Evolutionary conservation across 2,797 vertebrate genomes (phyloP).

Genomic region (Leuciscus waleckii): DNA sequence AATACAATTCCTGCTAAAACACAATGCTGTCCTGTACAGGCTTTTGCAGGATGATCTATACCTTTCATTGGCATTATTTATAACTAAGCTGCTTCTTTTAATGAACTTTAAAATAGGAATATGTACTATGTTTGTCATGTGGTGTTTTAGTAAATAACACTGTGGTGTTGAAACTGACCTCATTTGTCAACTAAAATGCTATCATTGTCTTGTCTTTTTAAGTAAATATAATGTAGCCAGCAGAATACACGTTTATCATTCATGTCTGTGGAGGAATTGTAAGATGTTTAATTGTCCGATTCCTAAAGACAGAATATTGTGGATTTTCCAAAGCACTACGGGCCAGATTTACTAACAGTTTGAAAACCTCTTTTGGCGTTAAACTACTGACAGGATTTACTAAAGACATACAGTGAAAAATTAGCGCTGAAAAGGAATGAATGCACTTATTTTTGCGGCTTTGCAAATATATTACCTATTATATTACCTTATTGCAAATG

Average conservation of each 20-base stretch:
- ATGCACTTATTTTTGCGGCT: no score
- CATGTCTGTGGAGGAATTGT: not conserved
- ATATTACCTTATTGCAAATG: no score
- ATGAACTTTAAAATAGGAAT: not conserved
- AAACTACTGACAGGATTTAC: no score
- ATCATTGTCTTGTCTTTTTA: slow-evolving; percentile 52
- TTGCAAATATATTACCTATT: no score
- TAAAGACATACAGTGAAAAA: no score
- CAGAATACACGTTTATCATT: slow-evolving; percentile 6
- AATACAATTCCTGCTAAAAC: slow-evolving; percentile 38
- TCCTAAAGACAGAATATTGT: slow-evolving; percentile 50
- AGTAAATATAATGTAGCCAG: slow-evolving; percentile 37
- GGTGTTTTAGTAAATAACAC: slow-evolving; percentile 42
- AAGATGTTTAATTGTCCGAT: slow-evolving; percentile 11
- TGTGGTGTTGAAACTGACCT: slow-evolving; percentile 60
- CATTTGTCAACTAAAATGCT: slow-evolving; percentile 47
- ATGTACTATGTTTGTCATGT: slow-evolving; percentile 8
- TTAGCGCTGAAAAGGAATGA: no score
- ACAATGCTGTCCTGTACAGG: slow-evolving; percentile 54
- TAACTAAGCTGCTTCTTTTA: slow-evolving; percentile 53
- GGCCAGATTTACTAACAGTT: no score
- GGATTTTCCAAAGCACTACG: slow-evolving; percentile 64
- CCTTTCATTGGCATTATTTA: slow-evolving; percentile 61
- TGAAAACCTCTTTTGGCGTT: no score
- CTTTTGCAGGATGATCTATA: slow-evolving; percentile 58